A percentile compares a stretch with the other conserved stretches of the same genome.
Evolutionary conservation across 2,888 invertebrate genomes (phyloP).

Genomic region (Eurois occulta): DNA sequence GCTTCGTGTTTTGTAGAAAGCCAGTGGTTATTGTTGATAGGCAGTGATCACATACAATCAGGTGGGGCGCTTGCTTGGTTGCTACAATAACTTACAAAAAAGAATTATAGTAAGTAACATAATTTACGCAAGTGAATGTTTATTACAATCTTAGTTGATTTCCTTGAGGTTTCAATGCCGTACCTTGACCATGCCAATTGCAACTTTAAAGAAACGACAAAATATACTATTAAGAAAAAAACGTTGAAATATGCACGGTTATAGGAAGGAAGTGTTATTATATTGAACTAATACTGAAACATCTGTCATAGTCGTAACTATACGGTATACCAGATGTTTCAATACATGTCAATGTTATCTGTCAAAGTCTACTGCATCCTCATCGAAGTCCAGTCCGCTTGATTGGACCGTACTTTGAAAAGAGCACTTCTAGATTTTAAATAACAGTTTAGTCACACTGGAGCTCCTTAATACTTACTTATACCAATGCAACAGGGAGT

Average conservation of each 20-base stretch:
- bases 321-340: not conserved
- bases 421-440: not conserved
- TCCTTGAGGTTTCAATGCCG: constrained; percentile 58
- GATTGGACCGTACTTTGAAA: not conserved
- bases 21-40: not conserved
- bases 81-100: not conserved
- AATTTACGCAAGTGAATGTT: constrained; percentile 51
- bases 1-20: not conserved
- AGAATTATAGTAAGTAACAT: not conserved
- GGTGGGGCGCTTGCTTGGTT: not conserved
- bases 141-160: constrained; percentile 30
- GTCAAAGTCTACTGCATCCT: not conserved
- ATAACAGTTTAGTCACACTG: not conserved
- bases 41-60: not conserved
- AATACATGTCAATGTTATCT: not conserved
- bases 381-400: not conserved
- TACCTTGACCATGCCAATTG: constrained; percentile 35
- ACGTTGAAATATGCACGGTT: not conserved
- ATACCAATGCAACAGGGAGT: not conserved
- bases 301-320: too few relatives aligned
- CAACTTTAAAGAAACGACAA: constrained; percentile 3
- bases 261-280: constrained; percentile 14
- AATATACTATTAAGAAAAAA: not conserved
- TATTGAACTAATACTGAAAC: not conserved
- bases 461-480: not conserved